Base-by-base conservation (phyloP, 1,140 invertebrate species). In the Eueides isabella region DNA sequence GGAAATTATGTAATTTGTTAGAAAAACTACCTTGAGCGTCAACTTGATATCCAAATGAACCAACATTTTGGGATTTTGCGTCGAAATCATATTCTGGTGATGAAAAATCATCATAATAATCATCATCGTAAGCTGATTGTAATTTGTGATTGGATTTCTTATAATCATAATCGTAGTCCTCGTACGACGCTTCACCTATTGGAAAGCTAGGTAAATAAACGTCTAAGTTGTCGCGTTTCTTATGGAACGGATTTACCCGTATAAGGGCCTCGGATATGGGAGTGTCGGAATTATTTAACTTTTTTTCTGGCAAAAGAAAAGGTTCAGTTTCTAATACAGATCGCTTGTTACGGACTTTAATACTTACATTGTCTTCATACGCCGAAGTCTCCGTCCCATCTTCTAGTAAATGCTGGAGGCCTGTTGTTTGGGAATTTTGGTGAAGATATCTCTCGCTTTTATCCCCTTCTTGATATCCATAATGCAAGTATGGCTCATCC, bases 351-450 rank as follows among this genome's bases (percentile, higher is more conserved):
- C 83, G 77, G 28, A 71, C 61, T 38, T 74, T 72, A 41, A 79
- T 92, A 92, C 91, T 92, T 92, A 92, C 91, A 80, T 86, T 83
- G 9, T 90, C 87, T 68, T 82, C 84, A 67, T 85, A 91, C 0
- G 89, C 91, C 44, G 90, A 89, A 16, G 87, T 80, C 35, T 83
- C 85, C n/a, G 77, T 85, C 6, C 90, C 90, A 61, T 92, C 88
- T 80, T 86, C 82, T 64, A 76, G 74, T 72, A 92, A 81, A 85
- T 88, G 90, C 44, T 92, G 89, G 6, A 92, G 75, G 19, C 89
- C 91, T 38, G 76, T 80, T 11, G 79, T 75, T 76, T 87, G 77
- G 3, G 79, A 72, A 31, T 85, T 85, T 29, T 87, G 80, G 38
- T 88, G 84, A 38, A 86, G 72, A 81, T 89, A 90, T 74, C 61